phyloP scores from a whole-genome alignment of 1,140 invertebrate species.

The Dendrolimus kikuchii region DNA sequence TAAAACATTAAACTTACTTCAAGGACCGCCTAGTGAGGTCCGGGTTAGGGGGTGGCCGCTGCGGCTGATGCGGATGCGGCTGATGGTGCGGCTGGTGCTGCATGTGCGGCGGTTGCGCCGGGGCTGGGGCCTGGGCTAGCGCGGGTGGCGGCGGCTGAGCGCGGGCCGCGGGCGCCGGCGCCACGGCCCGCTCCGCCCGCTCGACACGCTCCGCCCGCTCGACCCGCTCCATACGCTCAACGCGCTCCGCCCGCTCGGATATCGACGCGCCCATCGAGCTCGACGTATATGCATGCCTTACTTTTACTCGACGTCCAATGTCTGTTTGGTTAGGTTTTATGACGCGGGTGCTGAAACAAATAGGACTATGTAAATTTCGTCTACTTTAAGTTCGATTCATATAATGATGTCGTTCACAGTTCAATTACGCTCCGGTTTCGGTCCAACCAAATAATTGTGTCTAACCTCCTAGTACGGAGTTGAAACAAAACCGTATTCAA shows the following conservation, averaged over 20 bases:
- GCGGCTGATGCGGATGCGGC: constrained; percentile 35
- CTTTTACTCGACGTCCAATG: constrained; percentile 88
- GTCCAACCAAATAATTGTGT: no score
- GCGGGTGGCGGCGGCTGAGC: constrained; percentile 15
- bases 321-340: constrained; percentile 92
- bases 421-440: no score
- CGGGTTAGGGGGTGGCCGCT: constrained; percentile 68
- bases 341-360: constrained; percentile 84
- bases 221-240: constrained; percentile 27
- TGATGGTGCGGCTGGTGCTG: constrained; percentile 34
- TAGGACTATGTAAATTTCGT: not conserved
- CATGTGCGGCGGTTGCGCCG: constrained; percentile 16
- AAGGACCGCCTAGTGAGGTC: constrained; percentile 81
- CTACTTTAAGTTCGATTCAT: no score
- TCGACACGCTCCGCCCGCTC: constrained; percentile 27
- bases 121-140: constrained; percentile 20
- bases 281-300: constrained; percentile 67
- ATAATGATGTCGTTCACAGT: no score
- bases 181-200: constrained; percentile 22
- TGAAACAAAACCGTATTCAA: no score
- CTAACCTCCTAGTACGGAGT: no score
- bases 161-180: constrained; percentile 23
- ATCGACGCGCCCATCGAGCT: constrained; percentile 22
- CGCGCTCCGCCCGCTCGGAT: constrained; percentile 25
- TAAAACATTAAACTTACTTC: constrained; percentile 63